A percentile compares a stretch with the other conserved stretches of the same genome.
Conservation (phyloP, 2,888 invertebrate species). For the Argyresthia albistria region DNA sequence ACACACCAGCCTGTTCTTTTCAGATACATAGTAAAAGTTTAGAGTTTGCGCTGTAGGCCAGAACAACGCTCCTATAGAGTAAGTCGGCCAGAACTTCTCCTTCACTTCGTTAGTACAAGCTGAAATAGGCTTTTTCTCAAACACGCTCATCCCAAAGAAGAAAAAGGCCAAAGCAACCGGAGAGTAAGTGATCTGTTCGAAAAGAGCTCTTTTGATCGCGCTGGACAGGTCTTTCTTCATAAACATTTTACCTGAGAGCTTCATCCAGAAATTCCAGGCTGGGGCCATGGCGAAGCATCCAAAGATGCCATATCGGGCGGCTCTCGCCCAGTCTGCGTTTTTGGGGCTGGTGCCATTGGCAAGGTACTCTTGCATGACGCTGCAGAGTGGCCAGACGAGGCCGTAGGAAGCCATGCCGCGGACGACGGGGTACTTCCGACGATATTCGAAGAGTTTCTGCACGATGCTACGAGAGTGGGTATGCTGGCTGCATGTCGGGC, state of each 20-base stretch:
- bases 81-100: slow-evolving; percentile 81
- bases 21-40: slow-evolving; percentile 80
- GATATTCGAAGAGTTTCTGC: too few relatives aligned
- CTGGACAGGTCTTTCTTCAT: slow-evolving; percentile 28
- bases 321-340: slow-evolving; percentile 70
- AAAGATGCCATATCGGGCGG: slow-evolving; percentile 79
- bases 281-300: slow-evolving; percentile 85
- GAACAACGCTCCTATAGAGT: slow-evolving; percentile 75
- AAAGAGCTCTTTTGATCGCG: slow-evolving; percentile 44
- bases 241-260: slow-evolving; percentile 44
- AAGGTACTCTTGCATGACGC: slow-evolving; percentile 75
- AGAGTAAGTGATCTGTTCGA: slow-evolving; percentile 81
- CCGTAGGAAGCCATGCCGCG: slow-evolving; percentile 81
- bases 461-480: too few relatives aligned
- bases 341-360: slow-evolving; percentile 30
- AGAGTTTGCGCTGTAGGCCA: slow-evolving; percentile 83
- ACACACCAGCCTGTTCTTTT: slow-evolving; percentile 81
- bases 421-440: slow-evolving; percentile 14
- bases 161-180: slow-evolving; percentile 82
- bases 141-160: slow-evolving; percentile 81
- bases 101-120: slow-evolving; percentile 77
- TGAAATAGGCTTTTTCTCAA: slow-evolving; percentile 76
- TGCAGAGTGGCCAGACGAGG: slow-evolving; percentile 80
- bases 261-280: slow-evolving; percentile 83
- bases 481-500: too few relatives aligned